Evolutionary conservation across 2,113 vertebrate genomes (phyloP), one percentile per base, ranked within the genome.

Genomic region (Lipophrys pholis): DNA sequence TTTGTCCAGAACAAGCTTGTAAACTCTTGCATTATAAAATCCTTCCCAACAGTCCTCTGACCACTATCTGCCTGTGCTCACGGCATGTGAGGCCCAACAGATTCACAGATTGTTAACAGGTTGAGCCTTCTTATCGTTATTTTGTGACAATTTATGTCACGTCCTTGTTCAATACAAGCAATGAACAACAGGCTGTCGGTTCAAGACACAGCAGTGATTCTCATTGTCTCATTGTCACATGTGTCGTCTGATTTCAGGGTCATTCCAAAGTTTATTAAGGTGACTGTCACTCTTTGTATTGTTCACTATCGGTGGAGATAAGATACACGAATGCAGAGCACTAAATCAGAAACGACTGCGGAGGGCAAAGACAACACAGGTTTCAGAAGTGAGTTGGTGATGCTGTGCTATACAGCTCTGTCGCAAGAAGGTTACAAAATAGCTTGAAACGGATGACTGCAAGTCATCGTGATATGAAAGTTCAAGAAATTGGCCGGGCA

Each of bases 231-330:
- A 43, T 6, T 54, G 50, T 57, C 42, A 62, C n/a, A 61, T 38
- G n/a, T 54, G 42, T 45, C 66, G 55, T 73, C 39, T 65, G 46
- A 62, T 76, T 72, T 69, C 69, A 67, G 60, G 21, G 6, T 8
- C 45, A 43, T 16, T 11, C 52, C 80, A 17, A 46, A 69, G 38
- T 68, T 71, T 39, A 43, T 67, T 54, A 6, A 10, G 56, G 45
- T 4, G 38, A 21, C 4, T 45, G 16, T 2, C 45, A 39, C 6
- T 45, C 35, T 5, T 58, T 14, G 12, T 30, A 41, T 14, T 58
- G 15, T 48, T 43, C 45, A 11, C n/a, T 73, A 45, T 64, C 72
- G 15, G n/a, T 17, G 39, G 41, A 49, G 43, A 60, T 43, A 36
- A 48, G n/a, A 7, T 52, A 17, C 48, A 50, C 42, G 46, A 2